phyloP scores from a whole-genome alignment of 2,888 invertebrate genomes.

The Sarcophaga rosellei region DNA sequence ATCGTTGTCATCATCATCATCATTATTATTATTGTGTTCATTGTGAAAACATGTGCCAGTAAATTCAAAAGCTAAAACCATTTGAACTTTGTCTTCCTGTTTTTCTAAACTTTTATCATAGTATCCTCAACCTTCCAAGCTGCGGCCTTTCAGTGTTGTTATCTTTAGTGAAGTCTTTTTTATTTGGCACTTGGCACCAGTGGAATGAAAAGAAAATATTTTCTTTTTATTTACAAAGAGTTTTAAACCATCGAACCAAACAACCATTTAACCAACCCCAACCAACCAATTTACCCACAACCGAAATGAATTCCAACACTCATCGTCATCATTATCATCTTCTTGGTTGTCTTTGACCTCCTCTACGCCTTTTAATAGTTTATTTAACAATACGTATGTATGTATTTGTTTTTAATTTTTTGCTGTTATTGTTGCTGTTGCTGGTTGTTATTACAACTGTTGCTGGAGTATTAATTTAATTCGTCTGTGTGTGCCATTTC shows the following conservation, averaged over 20 bases:
- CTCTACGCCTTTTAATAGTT: not conserved
- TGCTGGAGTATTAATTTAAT: not conserved
- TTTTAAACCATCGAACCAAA: not conserved
- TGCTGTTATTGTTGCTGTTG: not conserved
- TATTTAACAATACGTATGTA: not conserved
- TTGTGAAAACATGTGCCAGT: slow-evolving; percentile 8
- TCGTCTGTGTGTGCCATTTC: not conserved
- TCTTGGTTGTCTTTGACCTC: not conserved
- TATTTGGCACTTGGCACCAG: not conserved
- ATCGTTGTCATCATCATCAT: not conserved
- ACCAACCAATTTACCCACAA: not conserved
- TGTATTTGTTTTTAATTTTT: not conserved
- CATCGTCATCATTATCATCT: not conserved
- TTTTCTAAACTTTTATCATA: not conserved
- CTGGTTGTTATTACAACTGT: not conserved
- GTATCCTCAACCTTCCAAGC: too few species aligned
- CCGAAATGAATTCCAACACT: not conserved
- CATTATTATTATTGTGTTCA: not conserved
- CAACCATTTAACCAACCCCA: too few species aligned
- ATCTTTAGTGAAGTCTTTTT: not conserved
- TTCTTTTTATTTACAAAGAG: slow-evolving; percentile 4
- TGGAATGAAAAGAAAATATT: slow-evolving; percentile 28
- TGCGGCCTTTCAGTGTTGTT: not conserved
- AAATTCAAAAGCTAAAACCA: slow-evolving; percentile 11
- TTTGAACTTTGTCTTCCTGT: slow-evolving; percentile 36